Evolutionary conservation across 2,888 invertebrate genomes (phyloP).

Genomic region (Mantis religiosa): DNA sequence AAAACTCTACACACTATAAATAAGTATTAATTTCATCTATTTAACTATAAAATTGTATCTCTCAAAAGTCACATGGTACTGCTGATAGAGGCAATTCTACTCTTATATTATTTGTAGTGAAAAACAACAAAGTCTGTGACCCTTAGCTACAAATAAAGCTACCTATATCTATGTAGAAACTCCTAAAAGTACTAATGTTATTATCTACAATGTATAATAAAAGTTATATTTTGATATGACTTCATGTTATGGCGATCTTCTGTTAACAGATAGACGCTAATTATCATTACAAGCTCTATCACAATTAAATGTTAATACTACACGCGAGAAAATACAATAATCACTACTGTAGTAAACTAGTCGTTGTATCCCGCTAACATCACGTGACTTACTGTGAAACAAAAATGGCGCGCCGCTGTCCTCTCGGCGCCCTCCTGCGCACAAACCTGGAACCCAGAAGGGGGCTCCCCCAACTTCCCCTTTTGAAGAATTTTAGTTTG

Average conservation of each 20-base stretch:
- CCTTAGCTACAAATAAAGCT: neutral
- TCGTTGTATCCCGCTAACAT: neutral
- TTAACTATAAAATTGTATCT: neutral
- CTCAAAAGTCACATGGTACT: neutral
- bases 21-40: constrained; percentile 17
- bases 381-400: constrained; percentile 23
- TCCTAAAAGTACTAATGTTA: neutral
- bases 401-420: constrained; percentile 16
- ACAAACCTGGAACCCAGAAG: constrained; percentile 22
- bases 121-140: neutral
- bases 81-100: neutral
- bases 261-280: neutral
- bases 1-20: constrained; percentile 24
- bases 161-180: neutral
- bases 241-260: neutral
- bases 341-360: constrained; percentile 4
- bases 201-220: neutral
- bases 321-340: neutral
- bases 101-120: neutral
- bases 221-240: neutral
- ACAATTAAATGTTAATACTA: neutral
- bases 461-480: constrained; percentile 15
- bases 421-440: constrained; percentile 16
- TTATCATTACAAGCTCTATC: constrained; percentile 8
- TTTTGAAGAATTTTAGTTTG: constrained; percentile 20